Percentiles rank a stretch among this genome's conserved stretches.
phyloP scores from a whole-genome alignment of 2,888 invertebrate species.

The Glaucopsyche alexis region DNA sequence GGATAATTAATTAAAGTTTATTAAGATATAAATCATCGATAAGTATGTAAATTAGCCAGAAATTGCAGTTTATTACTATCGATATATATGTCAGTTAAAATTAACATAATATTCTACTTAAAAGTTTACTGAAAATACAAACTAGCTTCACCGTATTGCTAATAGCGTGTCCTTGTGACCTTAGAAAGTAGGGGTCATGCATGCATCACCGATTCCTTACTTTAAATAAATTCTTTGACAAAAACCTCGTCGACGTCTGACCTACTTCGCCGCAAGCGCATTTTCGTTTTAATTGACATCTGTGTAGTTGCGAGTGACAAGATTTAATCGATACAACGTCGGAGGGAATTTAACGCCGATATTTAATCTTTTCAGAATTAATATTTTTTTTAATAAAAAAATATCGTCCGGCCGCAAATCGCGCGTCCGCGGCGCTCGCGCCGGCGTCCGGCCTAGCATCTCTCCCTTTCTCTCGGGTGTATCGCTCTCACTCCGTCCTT shows the following conservation, averaged over 20 bases:
- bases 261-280: slow-evolving; percentile 40
- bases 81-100: background rate
- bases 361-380: background rate
- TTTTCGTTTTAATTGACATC: slow-evolving; percentile 32
- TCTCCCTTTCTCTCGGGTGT: slow-evolving; percentile 75
- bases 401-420: background rate
- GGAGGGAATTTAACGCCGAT: background rate
- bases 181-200: slow-evolving; percentile 58
- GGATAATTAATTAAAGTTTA: too few species aligned
- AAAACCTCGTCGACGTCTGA: slow-evolving; percentile 39
- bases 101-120: slow-evolving; percentile 20
- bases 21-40: too few species aligned
- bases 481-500: slow-evolving; percentile 79
- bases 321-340: background rate
- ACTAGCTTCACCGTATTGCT: slow-evolving; percentile 15
- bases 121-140: slow-evolving; percentile 1
- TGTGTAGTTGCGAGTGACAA: slow-evolving; percentile 17
- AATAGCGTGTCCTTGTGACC: slow-evolving; percentile 50
- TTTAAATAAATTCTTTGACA: slow-evolving; percentile 31
- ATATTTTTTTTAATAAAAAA: background rate
- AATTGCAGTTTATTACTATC: background rate
- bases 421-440: slow-evolving; percentile 31
- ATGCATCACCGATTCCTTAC: slow-evolving; percentile 56
- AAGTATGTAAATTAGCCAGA: background rate
- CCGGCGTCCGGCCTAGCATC: slow-evolving; percentile 51